Base-by-base conservation (phyloP, 1,140 invertebrate genomes). In the Zaprionus davidi region DNA sequence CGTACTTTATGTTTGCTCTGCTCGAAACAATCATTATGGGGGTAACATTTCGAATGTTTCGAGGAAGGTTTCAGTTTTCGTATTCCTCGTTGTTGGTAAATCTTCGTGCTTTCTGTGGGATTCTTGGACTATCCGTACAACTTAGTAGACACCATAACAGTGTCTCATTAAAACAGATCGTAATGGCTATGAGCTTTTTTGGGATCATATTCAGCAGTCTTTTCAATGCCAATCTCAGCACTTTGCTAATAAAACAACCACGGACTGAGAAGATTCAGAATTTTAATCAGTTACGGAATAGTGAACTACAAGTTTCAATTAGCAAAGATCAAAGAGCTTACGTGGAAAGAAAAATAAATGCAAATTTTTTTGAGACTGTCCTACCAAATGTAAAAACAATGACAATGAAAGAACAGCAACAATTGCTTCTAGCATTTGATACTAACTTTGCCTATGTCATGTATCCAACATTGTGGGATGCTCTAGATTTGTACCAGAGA, bases 221-320 rank as follows among this genome's bases (percentile, higher is more conserved):
- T 5, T 58, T 83, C 1, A 73, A 55, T 53, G 70, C 76, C 34
- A 83, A 73, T 17, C 26, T 83, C 0, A 83, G 65, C 41, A 67
- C 81, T 0, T 6, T 83, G n/a, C 46, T 83, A 2, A 77, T 59
- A 2, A 82, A 71, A 9, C 51, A 56, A 17, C 41, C 41, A 44
- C 41, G 41, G 1, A n/a, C 5, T 7, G 41, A 44, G n/a, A 44
- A 6, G 41, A 44, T 49, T 49, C 46, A 49, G 17, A 49, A 4
- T 11, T 22, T 49, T 3, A 9, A 49, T 22, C 17, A 49, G 9
- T 20, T 49, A 2, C 46, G 20, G 1, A 11, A 49, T 12, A 49
- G 46, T 12, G 46, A 13, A 13, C 20, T 49, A 22, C 20, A 20
- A 49, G 3, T 49, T 13, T 3, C 12, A 11, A 12, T 49, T 20